Conservation (phyloP, 2,888 invertebrate genomes). For the Drosophila nr. perissopoda region DNA sequence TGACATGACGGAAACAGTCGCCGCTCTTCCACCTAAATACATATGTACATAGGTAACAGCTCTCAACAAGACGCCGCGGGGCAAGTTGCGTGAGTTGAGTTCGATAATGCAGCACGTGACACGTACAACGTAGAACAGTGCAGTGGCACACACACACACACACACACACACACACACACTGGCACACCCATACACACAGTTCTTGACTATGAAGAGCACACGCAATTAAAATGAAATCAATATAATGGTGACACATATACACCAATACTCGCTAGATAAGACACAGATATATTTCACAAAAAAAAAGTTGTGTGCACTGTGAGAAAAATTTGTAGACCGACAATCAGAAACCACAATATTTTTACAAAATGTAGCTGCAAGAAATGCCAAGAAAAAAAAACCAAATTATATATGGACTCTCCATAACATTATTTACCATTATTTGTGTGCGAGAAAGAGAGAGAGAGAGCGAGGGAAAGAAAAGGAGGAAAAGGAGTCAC, state of each 20-base stretch:
- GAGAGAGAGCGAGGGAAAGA: too few species aligned
- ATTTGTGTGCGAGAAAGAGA: too few species aligned
- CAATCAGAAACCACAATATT: not conserved
- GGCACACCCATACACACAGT: not conserved
- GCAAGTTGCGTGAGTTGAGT: slow-evolving; percentile 7
- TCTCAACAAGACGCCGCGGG: slow-evolving; percentile 1
- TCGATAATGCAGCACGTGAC: slow-evolving; percentile 28
- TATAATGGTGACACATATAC: slow-evolving; percentile 12
- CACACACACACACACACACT: not conserved
- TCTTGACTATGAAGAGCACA: slow-evolving; percentile 37
- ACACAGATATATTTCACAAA: not conserved
- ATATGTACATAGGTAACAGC: slow-evolving; percentile 5
- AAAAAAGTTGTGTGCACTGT: not conserved
- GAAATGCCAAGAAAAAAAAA: too few species aligned
- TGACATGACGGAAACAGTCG: slow-evolving; percentile 43
- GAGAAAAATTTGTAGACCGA: not conserved
- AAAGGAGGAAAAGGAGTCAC: too few species aligned
- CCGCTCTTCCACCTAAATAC: not conserved
- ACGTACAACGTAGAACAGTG: slow-evolving; percentile 11
- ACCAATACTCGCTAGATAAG: not conserved
- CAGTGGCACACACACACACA: slow-evolving; percentile 10
- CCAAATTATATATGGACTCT: too few species aligned
- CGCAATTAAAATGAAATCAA: slow-evolving; percentile 66
- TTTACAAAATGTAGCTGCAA: not conserved
- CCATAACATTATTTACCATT: too few species aligned